These are phyloP conservation scores for Drosophila subsilvestris DNA, from an alignment of 2,888 invertebrate genomes.

Conservation along the genomic window DNA sequence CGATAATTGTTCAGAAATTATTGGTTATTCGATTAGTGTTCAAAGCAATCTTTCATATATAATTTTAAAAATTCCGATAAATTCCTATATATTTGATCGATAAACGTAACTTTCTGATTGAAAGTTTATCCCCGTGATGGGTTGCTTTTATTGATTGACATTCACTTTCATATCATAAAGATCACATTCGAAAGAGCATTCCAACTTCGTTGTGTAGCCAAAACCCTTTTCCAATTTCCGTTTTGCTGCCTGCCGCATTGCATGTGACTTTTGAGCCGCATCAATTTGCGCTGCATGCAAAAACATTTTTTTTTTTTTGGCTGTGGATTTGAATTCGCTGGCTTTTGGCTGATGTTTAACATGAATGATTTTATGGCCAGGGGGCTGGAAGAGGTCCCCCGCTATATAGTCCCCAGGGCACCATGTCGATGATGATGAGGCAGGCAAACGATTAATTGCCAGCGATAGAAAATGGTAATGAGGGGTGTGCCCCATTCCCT, in stretches of 20 bases:
- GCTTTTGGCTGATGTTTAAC: conserved; percentile 30
- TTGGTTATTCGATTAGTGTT: background rate
- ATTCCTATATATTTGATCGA: too few species aligned
- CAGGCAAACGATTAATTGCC: conserved; percentile 43
- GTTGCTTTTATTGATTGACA: background rate
- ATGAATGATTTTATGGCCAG: conserved; percentile 19
- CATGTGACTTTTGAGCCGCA: conserved; percentile 24
- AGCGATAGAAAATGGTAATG: conserved; percentile 43
- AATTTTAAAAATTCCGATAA: too few species aligned
- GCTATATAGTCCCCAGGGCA: conserved; percentile 19
- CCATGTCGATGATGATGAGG: conserved; percentile 9
- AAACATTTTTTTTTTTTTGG: conserved; percentile 1
- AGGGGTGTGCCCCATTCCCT: conserved; percentile 23
- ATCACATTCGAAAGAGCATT: background rate
- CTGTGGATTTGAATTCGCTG: conserved; percentile 15
- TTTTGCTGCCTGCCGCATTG: background rate
- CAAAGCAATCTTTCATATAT: background rate
- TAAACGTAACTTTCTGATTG: too few species aligned
- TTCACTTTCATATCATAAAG: too few species aligned
- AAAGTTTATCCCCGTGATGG: too few species aligned
- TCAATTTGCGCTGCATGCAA: conserved; percentile 41
- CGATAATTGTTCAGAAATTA: background rate
- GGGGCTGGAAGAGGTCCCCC: background rate
- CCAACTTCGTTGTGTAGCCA: background rate
- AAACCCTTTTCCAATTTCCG: conserved; percentile 15